Evolutionary conservation across 1,140 invertebrate genomes (phyloP), one percentile per base, ranked within the genome.

Genomic region (Adoxophyes honmai): DNA sequence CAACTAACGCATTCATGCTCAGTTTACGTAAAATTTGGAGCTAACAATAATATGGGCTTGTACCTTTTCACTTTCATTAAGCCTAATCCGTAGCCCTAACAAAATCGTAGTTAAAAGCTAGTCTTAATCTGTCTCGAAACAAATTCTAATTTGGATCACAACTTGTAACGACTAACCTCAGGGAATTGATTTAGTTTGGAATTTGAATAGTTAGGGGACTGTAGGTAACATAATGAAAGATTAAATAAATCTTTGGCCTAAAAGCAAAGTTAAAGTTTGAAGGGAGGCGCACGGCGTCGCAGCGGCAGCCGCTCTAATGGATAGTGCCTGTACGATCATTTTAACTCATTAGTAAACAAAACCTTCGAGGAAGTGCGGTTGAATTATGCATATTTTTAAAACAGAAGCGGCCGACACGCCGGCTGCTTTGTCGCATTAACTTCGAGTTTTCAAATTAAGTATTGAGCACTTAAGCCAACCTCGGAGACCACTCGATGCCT

Each of bases 261-360:
- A 70, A 65, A 70, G 62, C 57, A 67, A 64, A 71, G 65, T 65
- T 71, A 14, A 44, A 63, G 58, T 62, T 67, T 61, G 57, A 60
- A 54, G 57, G 52, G 38, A 58, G 52, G 39, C 52, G 60, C 56
- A 11, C 54, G 39, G 34, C 55, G 59, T 10, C 42, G 54, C 55
- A 56, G 21, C 14, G 33, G 48, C 42, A 59, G 48, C 60, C 35
- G 11, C 52, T 55, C 33, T 51, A 64, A 57, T 56, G 60, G 56
- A 60, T 55, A 59, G 33, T 55, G 15, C 38, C 28, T 34, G 38
- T 33, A 13, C 14, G 18, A 11, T 42, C 37, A 42, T 56, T 56
- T 56, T 38, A 33, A 36, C 36, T 55, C 56, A 55, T 34, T 57
- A 54, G 42, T 56, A 56, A 61, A 61, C 34, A 55, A 28, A 28